Evolutionary conservation across 2,797 vertebrate genomes (phyloP), one percentile per base, ranked within the genome.

Genomic region (Lindbergichthys nudifrons): DNA sequence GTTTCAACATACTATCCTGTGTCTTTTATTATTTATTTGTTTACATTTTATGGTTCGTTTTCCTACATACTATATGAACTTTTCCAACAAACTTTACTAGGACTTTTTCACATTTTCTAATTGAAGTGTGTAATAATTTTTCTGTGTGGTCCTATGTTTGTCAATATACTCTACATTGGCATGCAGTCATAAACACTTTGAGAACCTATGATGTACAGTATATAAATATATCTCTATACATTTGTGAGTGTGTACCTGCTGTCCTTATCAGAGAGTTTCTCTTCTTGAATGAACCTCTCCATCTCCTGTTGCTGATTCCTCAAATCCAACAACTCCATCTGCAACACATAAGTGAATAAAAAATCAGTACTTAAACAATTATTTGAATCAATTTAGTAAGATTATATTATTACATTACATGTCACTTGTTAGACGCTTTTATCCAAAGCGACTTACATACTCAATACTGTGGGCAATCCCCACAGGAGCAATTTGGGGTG

Each of bases 291-390:
- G 73, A 92, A 87, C 0, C 94, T 81, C 81, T 84, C 89, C 0
- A 85, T 82, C 59, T 95, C 95, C 82, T 95, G 93, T 21, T 92
- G 95, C 80, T 89, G 87, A 10, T 90, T 93, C 76, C 93, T 93
- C 65, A 95, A 83, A 0, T 95, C 92, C 84, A 96, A 48, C 88
- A 97, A 83, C 90, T 98, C 97, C 92, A 98, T 83, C 97, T 98
- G 90, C 62, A 84, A 84, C 65, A 66, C 81, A 90, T 7, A 1
- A 47, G 39, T 10, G n/a, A 54, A 46, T 8, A 10, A 16, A 21
- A 11, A 45, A 58, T 86, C 64, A 83, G 53, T 15, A 5, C 15
- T 21, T 42, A 23, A 57, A 56, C 41, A 6, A 19, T 42, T 18
- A 23, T 8, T 18, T n/a, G 5, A 56, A 62, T n/a, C 12, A 30